Conservation (phyloP, 2,113 vertebrate genomes). For the Lutjanus erythropterus region DNA sequence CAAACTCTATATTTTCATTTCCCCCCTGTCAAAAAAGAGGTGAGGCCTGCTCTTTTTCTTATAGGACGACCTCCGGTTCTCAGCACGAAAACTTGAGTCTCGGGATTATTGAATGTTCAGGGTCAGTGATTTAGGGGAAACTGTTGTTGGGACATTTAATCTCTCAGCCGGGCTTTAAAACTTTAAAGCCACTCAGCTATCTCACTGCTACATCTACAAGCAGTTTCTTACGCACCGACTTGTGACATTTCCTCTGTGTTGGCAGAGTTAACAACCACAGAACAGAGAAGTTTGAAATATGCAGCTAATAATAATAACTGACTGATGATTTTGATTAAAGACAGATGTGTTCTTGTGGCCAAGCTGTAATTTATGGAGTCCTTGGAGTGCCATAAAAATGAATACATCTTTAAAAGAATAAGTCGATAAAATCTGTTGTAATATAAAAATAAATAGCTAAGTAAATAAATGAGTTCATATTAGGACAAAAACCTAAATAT, state of each 20-base stretch:
- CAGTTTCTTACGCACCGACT: background rate
- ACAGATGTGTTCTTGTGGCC: background rate
- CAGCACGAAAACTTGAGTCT: constrained; percentile 21
- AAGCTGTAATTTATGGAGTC: too few relatives aligned
- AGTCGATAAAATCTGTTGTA: too few relatives aligned
- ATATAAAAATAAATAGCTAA: too few relatives aligned
- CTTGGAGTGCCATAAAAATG: too few relatives aligned
- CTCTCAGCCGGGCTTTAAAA: background rate
- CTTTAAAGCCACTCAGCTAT: constrained; percentile 2
- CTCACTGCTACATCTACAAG: constrained; percentile 1
- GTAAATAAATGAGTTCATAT: too few relatives aligned
- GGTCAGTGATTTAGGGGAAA: constrained; percentile 30
- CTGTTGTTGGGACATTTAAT: constrained; percentile 22
- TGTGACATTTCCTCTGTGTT: background rate
- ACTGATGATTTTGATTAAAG: background rate
- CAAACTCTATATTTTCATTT: constrained; percentile 64
- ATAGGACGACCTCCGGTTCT: constrained; percentile 5
- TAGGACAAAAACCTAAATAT: too few relatives aligned
- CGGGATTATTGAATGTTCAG: constrained; percentile 32
- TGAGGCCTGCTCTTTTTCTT: constrained; percentile 15
- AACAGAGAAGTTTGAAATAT: background rate
- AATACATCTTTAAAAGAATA: too few relatives aligned
- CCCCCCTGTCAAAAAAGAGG: constrained; percentile 43
- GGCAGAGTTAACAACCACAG: background rate
- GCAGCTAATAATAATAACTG: background rate